phyloP scores from a whole-genome alignment of 2,113 vertebrate species.

The Oplegnathus fasciatus region DNA sequence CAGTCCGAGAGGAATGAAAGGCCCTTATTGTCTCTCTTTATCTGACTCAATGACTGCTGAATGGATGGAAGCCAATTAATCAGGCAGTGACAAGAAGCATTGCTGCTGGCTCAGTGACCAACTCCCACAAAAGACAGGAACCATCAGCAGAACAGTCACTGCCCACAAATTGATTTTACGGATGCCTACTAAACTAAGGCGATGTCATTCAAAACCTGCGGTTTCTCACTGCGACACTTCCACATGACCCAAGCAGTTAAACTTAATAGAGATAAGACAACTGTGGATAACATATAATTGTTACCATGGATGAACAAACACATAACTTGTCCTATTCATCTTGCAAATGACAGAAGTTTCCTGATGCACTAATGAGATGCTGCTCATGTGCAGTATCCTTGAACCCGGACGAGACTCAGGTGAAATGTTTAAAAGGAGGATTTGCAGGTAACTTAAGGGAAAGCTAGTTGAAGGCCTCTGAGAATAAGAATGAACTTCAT shows the following conservation, averaged over 20 bases:
- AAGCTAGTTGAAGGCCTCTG: slow-evolving; percentile 43
- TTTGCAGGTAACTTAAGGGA: slow-evolving; percentile 49
- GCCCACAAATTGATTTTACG: slow-evolving; percentile 69
- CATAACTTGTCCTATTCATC: not conserved
- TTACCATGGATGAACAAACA: not conserved
- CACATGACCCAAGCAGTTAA: slow-evolving; percentile 17
- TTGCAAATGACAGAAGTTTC: not conserved
- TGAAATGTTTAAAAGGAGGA: slow-evolving; percentile 47
- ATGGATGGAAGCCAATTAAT: slow-evolving; percentile 78
- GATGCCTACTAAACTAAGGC: slow-evolving; percentile 44
- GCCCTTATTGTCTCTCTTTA: slow-evolving; percentile 76
- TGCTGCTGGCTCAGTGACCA: slow-evolving; percentile 74
- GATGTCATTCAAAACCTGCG: slow-evolving; percentile 51
- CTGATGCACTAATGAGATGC: not conserved
- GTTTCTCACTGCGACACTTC: slow-evolving; percentile 47
- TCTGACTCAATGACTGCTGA: slow-evolving; percentile 74
- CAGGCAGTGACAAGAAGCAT: slow-evolving; percentile 67
- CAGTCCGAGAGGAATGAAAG: slow-evolving; percentile 61
- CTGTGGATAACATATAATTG: not conserved
- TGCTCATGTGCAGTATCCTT: not conserved
- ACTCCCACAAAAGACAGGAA: slow-evolving; percentile 67
- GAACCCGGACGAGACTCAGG: not conserved
- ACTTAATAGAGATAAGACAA: slow-evolving; percentile 19
- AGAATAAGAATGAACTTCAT: slow-evolving; percentile 71
- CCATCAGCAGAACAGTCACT: slow-evolving; percentile 63